Evolutionary conservation across 2,113 vertebrate species (phyloP).

Genomic region (Triplophysa rosa): DNA sequence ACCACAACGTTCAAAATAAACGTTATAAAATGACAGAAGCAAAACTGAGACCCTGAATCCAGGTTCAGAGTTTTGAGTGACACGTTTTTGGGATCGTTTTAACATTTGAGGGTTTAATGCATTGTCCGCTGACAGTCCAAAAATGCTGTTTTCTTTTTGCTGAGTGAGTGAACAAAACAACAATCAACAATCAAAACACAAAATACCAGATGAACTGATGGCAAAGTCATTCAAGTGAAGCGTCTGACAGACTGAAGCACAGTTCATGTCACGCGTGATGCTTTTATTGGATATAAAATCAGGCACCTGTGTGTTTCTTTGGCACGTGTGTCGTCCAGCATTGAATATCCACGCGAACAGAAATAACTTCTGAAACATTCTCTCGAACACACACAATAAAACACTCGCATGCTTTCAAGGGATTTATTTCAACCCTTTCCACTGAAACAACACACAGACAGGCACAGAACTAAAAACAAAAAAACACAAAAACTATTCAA

Average conservation of each 20-base stretch:
- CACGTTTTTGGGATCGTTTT: not conserved
- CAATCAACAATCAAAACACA: slow-evolving; percentile 6
- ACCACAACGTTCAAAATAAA: not conserved
- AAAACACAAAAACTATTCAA: not conserved
- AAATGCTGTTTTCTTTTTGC: not conserved
- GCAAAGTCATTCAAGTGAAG: not conserved
- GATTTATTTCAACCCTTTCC: slow-evolving; percentile 28
- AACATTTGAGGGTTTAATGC: not conserved
- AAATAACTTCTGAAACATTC: slow-evolving; percentile 51
- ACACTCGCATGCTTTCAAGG: slow-evolving; percentile 20
- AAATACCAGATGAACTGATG: not conserved
- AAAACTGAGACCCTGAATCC: no score
- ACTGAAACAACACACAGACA: slow-evolving; percentile 22
- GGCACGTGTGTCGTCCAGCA: slow-evolving; percentile 57
- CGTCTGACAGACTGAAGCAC: slow-evolving; percentile 60
- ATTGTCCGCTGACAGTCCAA: not conserved
- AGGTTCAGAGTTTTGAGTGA: no score
- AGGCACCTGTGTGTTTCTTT: slow-evolving; percentile 70
- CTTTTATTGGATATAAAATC: slow-evolving; percentile 70
- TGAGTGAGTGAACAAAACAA: not conserved
- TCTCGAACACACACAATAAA: slow-evolving; percentile 25
- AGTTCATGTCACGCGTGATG: slow-evolving; percentile 60
- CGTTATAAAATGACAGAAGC: no score
- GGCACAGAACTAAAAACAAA: slow-evolving; percentile 12
- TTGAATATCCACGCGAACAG: slow-evolving; percentile 53